Conservation (phyloP, 2,888 invertebrate species). For the Thera britannica region DNA sequence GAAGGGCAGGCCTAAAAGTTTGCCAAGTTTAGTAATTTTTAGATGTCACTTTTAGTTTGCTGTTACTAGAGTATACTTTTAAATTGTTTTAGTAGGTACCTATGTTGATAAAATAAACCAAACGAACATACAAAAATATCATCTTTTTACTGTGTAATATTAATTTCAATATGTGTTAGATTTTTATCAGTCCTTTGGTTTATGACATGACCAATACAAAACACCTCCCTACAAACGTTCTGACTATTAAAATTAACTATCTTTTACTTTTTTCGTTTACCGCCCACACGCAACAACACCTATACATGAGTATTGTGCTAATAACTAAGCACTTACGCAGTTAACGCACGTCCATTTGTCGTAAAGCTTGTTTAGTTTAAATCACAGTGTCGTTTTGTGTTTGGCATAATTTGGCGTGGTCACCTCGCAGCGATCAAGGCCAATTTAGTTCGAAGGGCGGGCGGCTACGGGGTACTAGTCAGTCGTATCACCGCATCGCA, state of each 20-base stretch:
- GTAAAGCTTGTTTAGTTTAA: constrained; percentile 11
- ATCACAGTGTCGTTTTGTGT: constrained; percentile 25
- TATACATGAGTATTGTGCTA: background rate
- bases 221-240: background rate
- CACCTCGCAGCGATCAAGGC: constrained; percentile 62
- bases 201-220: background rate
- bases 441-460: constrained; percentile 69
- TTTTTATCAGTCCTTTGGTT: background rate
- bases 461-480: constrained; percentile 49
- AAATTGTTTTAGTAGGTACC: too few relatives aligned
- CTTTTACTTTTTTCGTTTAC: constrained; percentile 3
- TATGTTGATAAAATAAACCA: too few relatives aligned
- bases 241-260: constrained; percentile 4
- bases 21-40: too few relatives aligned
- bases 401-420: constrained; percentile 52
- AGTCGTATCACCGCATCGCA: constrained; percentile 36
- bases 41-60: too few relatives aligned
- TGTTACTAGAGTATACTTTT: too few relatives aligned
- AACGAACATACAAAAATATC: too few relatives aligned
- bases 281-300: constrained; percentile 7
- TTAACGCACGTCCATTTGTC: background rate
- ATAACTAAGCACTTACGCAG: background rate
- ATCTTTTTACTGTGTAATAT: too few relatives aligned
- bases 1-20: too few relatives aligned
- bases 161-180: background rate